A percentile compares a stretch with the other conserved stretches of the same genome.
phyloP scores from a whole-genome alignment of 2,113 vertebrate species.

The Bubo bubo region DNA sequence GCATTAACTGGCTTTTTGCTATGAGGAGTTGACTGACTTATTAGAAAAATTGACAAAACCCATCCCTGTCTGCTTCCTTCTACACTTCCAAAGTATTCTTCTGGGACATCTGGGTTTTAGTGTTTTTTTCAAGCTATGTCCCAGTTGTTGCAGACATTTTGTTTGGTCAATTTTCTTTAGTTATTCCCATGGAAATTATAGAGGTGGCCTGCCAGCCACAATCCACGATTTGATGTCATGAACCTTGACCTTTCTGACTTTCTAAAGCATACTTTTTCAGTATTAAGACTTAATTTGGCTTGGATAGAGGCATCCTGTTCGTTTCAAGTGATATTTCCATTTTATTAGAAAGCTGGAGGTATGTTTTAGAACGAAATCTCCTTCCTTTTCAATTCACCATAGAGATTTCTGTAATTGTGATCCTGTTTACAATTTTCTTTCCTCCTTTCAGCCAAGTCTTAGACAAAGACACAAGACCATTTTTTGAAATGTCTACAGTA shows the following conservation, averaged over 20 bases:
- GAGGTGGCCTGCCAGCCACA: conserved; percentile 55
- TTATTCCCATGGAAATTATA: conserved; percentile 70
- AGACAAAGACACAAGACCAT: not conserved
- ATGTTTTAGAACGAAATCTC: not conserved
- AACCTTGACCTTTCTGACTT: conserved; percentile 61
- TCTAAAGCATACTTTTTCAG: conserved; percentile 67
- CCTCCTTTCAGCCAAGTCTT: conserved; percentile 1
- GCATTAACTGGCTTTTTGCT: conserved; percentile 67
- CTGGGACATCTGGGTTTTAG: conserved; percentile 70
- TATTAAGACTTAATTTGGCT: conserved; percentile 55
- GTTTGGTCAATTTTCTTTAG: conserved; percentile 64
- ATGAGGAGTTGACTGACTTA: conserved; percentile 71
- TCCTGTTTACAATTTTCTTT: conserved; percentile 34
- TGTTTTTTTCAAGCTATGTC: not conserved
- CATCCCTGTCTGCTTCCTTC: conserved; percentile 37
- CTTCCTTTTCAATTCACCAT: not conserved
- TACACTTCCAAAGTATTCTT: conserved; percentile 58
- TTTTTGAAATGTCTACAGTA: not conserved
- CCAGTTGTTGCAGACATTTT: conserved; percentile 60
- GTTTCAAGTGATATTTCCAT: conserved; percentile 40
- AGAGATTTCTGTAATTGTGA: conserved; percentile 18
- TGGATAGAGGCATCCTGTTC: conserved; percentile 44
- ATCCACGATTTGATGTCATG: conserved; percentile 43
- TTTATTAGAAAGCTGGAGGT: conserved; percentile 49
- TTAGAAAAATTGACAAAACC: conserved; percentile 73